phyloP scores from a whole-genome alignment of 2,797 vertebrate genomes.

The Natrix natrix region DNA sequence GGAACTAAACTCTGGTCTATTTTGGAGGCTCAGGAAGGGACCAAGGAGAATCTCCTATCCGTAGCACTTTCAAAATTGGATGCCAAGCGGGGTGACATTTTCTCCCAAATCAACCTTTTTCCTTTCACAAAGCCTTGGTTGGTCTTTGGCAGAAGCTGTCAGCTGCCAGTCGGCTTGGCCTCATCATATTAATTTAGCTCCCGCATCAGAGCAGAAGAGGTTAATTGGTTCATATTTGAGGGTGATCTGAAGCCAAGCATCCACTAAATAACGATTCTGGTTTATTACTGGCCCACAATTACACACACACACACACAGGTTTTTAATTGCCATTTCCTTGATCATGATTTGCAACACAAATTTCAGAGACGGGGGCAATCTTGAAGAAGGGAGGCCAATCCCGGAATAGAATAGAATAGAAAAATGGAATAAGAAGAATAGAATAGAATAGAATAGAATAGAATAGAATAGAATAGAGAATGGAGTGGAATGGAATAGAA shows the following conservation, averaged over 20 bases:
- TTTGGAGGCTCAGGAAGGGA: background rate
- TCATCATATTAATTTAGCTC: background rate
- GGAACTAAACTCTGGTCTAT: background rate
- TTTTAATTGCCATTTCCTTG: constrained; percentile 31
- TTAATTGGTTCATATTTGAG: constrained; percentile 2
- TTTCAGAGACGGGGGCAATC: background rate
- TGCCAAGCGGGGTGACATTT: background rate
- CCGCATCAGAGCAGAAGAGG: background rate
- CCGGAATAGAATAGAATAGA: no score
- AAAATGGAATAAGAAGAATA: no score
- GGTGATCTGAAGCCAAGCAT: background rate
- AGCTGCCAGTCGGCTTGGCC: background rate
- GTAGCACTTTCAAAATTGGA: background rate
- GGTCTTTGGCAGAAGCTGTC: background rate
- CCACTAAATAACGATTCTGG: constrained; percentile 16
- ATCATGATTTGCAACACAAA: constrained; percentile 35
- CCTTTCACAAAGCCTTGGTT: background rate
- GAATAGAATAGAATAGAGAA: no score
- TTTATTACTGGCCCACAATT: constrained; percentile 52
- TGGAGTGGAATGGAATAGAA: no score
- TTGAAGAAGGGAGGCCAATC: background rate
- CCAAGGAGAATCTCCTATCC: background rate
- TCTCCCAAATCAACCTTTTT: background rate
- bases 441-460: no score
- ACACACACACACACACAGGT: no score